A percentile compares a stretch with the other conserved stretches of the same genome.
These are phyloP conservation scores for Dasysyrphus tricinctus DNA, from an alignment of 2,888 invertebrate genomes.

Conservation along the genomic window DNA sequence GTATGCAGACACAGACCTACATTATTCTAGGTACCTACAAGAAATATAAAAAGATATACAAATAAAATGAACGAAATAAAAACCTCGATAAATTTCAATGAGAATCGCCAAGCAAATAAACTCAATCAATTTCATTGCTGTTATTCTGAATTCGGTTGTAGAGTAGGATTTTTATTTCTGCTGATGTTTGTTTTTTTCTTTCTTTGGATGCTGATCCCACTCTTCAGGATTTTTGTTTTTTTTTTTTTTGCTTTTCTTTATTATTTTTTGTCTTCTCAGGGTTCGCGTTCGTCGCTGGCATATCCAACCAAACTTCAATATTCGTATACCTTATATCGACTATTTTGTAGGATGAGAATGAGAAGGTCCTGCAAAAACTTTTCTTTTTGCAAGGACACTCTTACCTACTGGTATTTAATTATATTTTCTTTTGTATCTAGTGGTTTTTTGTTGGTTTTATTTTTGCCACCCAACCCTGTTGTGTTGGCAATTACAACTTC, in stretches of 20 bases:
- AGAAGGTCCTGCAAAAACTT: constrained; percentile 28
- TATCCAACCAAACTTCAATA: not conserved
- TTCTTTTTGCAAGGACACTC: constrained; percentile 41
- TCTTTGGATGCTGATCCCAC: constrained; percentile 7
- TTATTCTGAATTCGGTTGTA: constrained; percentile 45
- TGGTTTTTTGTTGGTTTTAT: constrained; percentile 21
- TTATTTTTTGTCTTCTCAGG: not conserved
- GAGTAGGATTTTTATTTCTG: constrained; percentile 56
- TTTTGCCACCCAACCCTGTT: constrained; percentile 19
- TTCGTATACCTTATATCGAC: not conserved
- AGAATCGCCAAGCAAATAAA: constrained; percentile 69
- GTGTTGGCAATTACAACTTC: constrained; percentile 51
- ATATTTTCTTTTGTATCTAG: constrained; percentile 45
- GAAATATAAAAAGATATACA: constrained; percentile 41
- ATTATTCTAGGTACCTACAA: constrained; percentile 19
- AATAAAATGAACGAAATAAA: constrained; percentile 64
- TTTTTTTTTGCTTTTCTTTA: no score
- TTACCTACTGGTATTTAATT: constrained; percentile 53
- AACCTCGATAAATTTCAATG: constrained; percentile 68
- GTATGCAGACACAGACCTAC: no score
- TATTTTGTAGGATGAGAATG: not conserved
- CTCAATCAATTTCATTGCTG: constrained; percentile 67
- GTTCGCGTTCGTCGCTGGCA: not conserved
- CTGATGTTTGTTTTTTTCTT: constrained; percentile 46
- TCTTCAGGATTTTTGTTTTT: not conserved